Evolutionary conservation across 1,140 invertebrate species (phyloP).

Genomic region (Megathymus violae): DNA sequence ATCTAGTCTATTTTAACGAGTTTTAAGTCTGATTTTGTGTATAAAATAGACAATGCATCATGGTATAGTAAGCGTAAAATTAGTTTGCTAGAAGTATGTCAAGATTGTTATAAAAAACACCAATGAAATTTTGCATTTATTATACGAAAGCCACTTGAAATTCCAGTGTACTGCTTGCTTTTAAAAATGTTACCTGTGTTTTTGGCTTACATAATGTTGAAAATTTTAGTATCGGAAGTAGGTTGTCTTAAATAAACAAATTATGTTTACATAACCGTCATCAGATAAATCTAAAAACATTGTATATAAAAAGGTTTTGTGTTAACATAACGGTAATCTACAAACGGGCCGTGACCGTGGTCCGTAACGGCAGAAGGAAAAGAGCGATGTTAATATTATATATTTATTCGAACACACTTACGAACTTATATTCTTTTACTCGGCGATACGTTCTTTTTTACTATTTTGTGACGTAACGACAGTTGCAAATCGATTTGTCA

Average conservation of each 20-base stretch:
- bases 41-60: conserved; percentile 7
- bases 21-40: conserved; percentile 15
- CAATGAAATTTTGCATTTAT: neutral
- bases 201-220: neutral
- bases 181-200: neutral
- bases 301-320: neutral
- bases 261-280: neutral
- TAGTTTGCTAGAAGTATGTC: neutral
- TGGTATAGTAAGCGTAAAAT: neutral
- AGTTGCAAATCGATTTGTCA: conserved; percentile 44
- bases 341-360: conserved; percentile 1
- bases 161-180: neutral
- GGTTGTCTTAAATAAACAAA: neutral
- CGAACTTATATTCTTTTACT: neutral
- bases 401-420: conserved; percentile 6
- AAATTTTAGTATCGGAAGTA: neutral
- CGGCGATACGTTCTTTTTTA: neutral
- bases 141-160: neutral
- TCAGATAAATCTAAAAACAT: neutral
- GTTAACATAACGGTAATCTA: neutral
- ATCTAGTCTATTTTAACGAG: conserved; percentile 6
- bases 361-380: conserved; percentile 2
- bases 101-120: neutral
- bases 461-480: conserved; percentile 19
- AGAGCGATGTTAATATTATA: conserved; percentile 4